Base-by-base conservation (phyloP, 2,797 vertebrate genomes). In the Caiman crocodilus region DNA sequence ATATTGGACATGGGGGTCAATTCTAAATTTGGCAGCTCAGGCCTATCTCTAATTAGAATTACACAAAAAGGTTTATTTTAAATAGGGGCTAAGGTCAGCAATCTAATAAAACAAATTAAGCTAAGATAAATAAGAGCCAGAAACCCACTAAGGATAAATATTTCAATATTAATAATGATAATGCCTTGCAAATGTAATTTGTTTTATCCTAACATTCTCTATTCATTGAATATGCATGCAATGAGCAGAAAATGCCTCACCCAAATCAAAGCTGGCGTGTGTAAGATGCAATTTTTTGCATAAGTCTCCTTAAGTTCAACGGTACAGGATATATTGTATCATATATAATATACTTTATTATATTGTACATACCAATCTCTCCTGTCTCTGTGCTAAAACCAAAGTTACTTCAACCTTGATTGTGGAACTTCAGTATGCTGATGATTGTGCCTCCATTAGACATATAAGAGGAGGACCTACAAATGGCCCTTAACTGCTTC, bases 211-310 rank as follows among this genome's bases (percentile, higher is more conserved):
- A 93, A 95, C 42, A 23, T 12, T 82, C 86, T 82, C 73, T 56
- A 50, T 86, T 94, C 91, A 93, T 94, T 96, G 94, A 95, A 96
- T 50, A 93, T 95, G 96, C 4, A 35, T 79, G 20, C 58, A 82
- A 75, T 50, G 93, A 92, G 92, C 91, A 63, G 84, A 94, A 79
- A 96, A 95, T 90, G 93, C 90, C 94, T 93, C 96, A 32, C 93
- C 94, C 65, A 79, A 74, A 26, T 42, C 90, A 59, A 76, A 88
- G 94, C 65, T 92, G 95, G 95, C 96, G 11, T 50, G 42, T 50
- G 42, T 50, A 50, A 50, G 42, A 50, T 50, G 42, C 42, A 50
- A 50, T 50, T 50, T 50, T 50, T 50, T 50, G 42, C 42, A 50
- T 50, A 50, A 50, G 42, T 50, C 42, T 50, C 42, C 42, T 42